These are phyloP conservation scores for Amphiprion ocellaris DNA, from an alignment of 2,113 vertebrate species.

Conservation along the genomic window DNA sequence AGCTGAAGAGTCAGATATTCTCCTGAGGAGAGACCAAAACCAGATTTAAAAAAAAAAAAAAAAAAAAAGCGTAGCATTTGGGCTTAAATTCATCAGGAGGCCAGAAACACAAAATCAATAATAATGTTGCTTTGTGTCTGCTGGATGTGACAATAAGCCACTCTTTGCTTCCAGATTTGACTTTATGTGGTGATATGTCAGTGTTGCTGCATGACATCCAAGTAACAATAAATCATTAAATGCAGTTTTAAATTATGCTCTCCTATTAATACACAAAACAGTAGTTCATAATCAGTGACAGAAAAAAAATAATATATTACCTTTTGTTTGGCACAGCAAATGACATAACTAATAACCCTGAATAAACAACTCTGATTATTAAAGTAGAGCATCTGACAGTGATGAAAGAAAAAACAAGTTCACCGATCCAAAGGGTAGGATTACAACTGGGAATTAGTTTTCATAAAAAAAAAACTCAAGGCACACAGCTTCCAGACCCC, in stretches of 20 bases:
- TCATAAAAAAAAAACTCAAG: not conserved
- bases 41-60: not conserved
- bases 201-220: not conserved
- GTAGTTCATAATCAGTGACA: not conserved
- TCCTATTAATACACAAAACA: not conserved
- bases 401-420: slow-evolving; percentile 7
- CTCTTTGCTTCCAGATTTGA: not conserved
- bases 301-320: not conserved
- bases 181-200: too few relatives aligned
- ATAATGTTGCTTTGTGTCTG: not conserved
- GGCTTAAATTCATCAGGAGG: too few relatives aligned
- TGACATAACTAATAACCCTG: not conserved
- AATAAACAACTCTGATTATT: not conserved
- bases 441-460: slow-evolving; percentile 14
- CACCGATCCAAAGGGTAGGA: not conserved
- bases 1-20: not conserved
- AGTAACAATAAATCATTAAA: too few relatives aligned
- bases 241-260: too few relatives aligned
- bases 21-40: not conserved
- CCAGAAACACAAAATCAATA: too few relatives aligned
- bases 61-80: not conserved
- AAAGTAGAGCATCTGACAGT: not conserved
- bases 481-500: not conserved
- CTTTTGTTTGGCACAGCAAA: too few relatives aligned
- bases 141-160: not conserved